Conservation (phyloP, 2,888 invertebrate species). For the Osmoderma eremita region DNA sequence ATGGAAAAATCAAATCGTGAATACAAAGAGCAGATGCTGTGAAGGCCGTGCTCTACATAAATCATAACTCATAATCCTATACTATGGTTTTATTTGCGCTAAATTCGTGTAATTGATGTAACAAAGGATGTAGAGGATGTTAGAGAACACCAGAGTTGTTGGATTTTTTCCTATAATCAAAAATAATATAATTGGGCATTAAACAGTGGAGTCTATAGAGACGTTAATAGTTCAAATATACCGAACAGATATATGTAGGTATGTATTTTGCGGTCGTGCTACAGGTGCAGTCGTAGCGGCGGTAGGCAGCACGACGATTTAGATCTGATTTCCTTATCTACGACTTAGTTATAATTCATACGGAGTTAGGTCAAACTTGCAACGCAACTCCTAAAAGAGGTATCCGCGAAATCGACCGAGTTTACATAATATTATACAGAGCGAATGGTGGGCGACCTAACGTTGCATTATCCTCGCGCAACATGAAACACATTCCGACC, state of each 20-base stretch:
- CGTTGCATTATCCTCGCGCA: conserved; percentile 31
- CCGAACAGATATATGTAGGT: conserved; percentile 23
- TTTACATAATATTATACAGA: conserved; percentile 40
- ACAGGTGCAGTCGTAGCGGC: conserved; percentile 44
- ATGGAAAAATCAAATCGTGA: too few species aligned
- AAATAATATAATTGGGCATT: too few species aligned
- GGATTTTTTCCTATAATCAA: too few species aligned
- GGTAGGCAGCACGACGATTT: conserved; percentile 48
- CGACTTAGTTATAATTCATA: conserved; percentile 46
- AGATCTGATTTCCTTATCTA: conserved; percentile 50
- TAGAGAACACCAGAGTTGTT: too few species aligned
- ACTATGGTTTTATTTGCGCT: too few species aligned
- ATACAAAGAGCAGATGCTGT: too few species aligned
- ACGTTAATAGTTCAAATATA: conserved; percentile 23
- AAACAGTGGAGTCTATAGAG: conserved; percentile 4
- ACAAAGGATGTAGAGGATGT: too few species aligned
- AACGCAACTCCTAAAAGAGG: conserved; percentile 40
- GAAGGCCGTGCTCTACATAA: too few species aligned
- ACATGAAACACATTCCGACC: conserved; percentile 37
- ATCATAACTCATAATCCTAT: too few species aligned
- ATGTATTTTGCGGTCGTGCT: conserved; percentile 30
- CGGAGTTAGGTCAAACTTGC: conserved; percentile 43
- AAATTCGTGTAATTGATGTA: too few species aligned
- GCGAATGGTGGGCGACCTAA: conserved; percentile 39
- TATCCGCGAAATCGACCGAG: conserved; percentile 38